These are phyloP conservation scores for Agrochola lychnidis DNA, from an alignment of 2,888 invertebrate genomes.

Conservation along the genomic window DNA sequence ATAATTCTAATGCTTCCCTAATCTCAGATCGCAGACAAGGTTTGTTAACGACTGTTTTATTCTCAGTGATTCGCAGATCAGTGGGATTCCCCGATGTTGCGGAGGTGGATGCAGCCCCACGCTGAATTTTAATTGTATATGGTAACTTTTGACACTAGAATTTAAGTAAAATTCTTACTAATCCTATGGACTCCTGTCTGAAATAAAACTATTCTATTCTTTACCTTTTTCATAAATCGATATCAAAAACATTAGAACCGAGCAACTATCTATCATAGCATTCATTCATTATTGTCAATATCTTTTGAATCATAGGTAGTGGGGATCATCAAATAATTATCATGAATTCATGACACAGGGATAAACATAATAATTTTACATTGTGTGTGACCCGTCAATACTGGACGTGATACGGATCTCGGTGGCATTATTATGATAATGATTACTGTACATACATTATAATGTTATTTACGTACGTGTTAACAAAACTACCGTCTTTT, in stretches of 20 bases:
- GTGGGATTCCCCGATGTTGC: neutral
- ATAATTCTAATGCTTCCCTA: neutral
- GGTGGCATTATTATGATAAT: conserved; percentile 23
- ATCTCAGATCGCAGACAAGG: neutral
- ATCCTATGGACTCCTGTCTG: neutral
- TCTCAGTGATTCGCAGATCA: neutral
- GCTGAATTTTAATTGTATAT: neutral
- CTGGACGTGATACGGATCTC: conserved; percentile 32
- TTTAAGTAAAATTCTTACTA: neutral
- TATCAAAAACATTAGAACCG: neutral
- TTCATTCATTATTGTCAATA: conserved; percentile 5
- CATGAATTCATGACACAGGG: neutral
- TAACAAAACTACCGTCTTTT: conserved; percentile 9
- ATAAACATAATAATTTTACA: neutral
- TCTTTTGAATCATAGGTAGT: neutral
- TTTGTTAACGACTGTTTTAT: neutral
- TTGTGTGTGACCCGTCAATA: conserved; percentile 2
- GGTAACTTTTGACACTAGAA: neutral
- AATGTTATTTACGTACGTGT: conserved; percentile 2
- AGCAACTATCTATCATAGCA: no score
- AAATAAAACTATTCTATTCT: no score
- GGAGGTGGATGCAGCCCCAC: neutral
- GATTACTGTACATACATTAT: neutral
- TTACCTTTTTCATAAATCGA: neutral
- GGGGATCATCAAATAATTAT: neutral